Evolutionary conservation across 2,113 vertebrate genomes (phyloP).

Genomic region (Lichenostomus cassidix): DNA sequence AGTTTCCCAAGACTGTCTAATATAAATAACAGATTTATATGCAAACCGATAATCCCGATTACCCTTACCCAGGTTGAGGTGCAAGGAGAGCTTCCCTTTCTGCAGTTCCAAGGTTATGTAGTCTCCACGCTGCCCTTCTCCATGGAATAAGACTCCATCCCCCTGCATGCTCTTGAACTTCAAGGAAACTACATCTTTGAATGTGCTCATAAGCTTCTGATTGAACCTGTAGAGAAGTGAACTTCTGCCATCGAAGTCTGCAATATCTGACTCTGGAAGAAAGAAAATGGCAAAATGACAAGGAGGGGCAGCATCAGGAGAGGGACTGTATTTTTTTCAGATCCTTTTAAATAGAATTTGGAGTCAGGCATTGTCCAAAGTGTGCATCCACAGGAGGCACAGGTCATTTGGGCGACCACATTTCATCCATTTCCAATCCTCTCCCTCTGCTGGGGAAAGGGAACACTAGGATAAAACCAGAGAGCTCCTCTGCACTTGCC

Average conservation of each 20-base stretch:
- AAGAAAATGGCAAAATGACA: background rate
- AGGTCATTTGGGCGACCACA: background rate
- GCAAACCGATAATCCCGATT: background rate
- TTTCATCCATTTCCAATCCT: background rate
- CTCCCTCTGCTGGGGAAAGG: background rate
- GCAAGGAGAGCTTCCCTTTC: conserved; percentile 85
- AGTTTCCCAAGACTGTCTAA: background rate
- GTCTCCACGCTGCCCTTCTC: conserved; percentile 93
- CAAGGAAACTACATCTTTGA: conserved; percentile 95
- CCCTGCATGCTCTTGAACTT: conserved; percentile 94
- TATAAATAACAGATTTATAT: background rate
- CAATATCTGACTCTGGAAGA: conserved; percentile 86
- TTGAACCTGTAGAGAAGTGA: conserved; percentile 97
- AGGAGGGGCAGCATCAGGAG: background rate
- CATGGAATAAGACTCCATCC: conserved; percentile 93
- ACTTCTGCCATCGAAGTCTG: conserved; percentile 94
- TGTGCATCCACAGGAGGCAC: rapidly evolving
- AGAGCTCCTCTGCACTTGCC: background rate
- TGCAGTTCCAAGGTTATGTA: conserved; percentile 94
- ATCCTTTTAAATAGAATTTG: background rate
- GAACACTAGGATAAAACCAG: background rate
- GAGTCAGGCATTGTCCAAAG: background rate
- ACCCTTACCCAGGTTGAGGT: conserved; percentile 88
- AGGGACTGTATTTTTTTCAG: background rate
- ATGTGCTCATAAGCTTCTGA: conserved; percentile 96